These are phyloP conservation scores for Rhinichthys osculus DNA, from an alignment of 2,797 vertebrate species.

Conservation along the genomic window DNA sequence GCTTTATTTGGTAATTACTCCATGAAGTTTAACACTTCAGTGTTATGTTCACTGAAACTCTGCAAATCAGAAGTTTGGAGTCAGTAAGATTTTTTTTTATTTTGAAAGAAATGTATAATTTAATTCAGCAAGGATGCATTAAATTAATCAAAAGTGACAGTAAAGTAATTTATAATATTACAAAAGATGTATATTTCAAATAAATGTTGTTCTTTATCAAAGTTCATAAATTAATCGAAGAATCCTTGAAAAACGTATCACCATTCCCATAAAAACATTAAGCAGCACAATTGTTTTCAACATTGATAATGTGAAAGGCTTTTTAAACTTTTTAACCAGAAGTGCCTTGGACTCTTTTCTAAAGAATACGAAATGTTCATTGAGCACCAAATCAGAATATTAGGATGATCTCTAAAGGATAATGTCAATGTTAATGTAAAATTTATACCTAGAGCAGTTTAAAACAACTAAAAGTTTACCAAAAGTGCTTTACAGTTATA, in stretches of 20 bases:
- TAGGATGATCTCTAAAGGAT: too few relatives aligned
- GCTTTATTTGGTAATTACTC: not conserved
- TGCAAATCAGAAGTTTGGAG: not conserved
- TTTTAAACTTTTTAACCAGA: too few relatives aligned
- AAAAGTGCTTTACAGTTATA: not conserved
- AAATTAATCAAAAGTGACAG: not conserved
- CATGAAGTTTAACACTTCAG: not conserved
- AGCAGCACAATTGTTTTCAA: not conserved
- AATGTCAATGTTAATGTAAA: not conserved
- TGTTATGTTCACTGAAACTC: not conserved
- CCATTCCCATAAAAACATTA: not conserved
- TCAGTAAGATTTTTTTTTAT: not conserved
- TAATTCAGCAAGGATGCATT: not conserved
- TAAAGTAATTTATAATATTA: too few relatives aligned
- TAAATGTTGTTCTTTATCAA: not conserved
- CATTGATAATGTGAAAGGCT: not conserved
- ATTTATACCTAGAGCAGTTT: not conserved
- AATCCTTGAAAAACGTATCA: not conserved
- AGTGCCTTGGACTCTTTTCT: too few relatives aligned
- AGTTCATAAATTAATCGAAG: not conserved
- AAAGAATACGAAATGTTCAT: too few relatives aligned
- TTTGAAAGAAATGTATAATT: not conserved
- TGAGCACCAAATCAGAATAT: too few relatives aligned
- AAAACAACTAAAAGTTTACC: not conserved
- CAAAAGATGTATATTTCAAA: not conserved